These are phyloP conservation scores for Clusia tigrina DNA, from an alignment of 2,888 invertebrate species.

Conservation along the genomic window DNA sequence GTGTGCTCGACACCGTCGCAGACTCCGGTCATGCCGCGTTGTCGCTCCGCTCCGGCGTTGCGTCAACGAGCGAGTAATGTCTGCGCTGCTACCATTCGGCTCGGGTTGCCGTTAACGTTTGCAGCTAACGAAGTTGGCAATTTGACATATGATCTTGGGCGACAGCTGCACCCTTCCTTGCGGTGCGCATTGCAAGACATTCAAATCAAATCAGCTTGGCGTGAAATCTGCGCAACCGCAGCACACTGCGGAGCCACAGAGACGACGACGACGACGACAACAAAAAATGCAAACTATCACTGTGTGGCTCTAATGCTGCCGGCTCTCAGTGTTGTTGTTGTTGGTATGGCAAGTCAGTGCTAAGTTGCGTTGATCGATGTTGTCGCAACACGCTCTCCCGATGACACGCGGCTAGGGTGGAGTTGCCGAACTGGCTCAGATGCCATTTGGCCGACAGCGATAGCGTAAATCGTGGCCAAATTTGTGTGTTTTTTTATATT, in stretches of 20 bases:
- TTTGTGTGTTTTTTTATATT: too few relatives aligned
- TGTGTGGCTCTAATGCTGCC: neutral
- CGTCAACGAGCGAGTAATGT: too few relatives aligned
- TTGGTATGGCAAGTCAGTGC: conserved; percentile 5
- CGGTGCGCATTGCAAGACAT: neutral
- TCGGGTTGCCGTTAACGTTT: neutral
- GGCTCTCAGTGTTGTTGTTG: neutral
- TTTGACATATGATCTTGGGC: conserved; percentile 55
- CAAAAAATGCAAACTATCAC: neutral
- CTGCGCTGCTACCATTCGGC: too few relatives aligned
- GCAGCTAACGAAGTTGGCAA: conserved; percentile 58
- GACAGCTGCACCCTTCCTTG: neutral
- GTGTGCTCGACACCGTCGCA: too few relatives aligned
- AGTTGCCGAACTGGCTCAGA: neutral
- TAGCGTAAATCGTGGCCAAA: neutral
- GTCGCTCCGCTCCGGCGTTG: too few relatives aligned
- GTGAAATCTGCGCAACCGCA: neutral
- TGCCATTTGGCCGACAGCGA: neutral
- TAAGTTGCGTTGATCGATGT: neutral
- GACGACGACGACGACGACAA: neutral
- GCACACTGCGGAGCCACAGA: too few relatives aligned
- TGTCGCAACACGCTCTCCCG: too few relatives aligned
- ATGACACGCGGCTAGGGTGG: neutral
- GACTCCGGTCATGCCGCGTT: too few relatives aligned
- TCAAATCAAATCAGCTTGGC: neutral